Percentiles rank a stretch among this genome's conserved stretches.
phyloP scores from a whole-genome alignment of 1,140 invertebrate species.

The Polypedilum vanderplanki region DNA sequence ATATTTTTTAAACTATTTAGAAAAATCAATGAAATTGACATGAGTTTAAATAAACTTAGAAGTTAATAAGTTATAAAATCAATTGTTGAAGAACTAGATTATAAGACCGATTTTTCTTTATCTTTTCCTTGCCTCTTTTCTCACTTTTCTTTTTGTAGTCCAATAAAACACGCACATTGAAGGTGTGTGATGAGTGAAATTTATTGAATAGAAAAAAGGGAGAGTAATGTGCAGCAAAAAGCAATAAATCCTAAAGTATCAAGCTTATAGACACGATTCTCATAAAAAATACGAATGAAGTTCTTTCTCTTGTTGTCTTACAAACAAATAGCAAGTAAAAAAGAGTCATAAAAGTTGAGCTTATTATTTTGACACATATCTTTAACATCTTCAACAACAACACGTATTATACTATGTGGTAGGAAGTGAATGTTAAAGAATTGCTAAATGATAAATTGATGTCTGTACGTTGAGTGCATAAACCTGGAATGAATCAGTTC shows the following conservation, averaged over 20 bases:
- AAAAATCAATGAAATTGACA: no score
- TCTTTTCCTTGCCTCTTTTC: background rate
- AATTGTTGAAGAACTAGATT: background rate
- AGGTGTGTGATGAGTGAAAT: background rate
- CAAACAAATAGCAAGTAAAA: background rate
- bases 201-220: slow-evolving; percentile 12
- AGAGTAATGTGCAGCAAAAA: background rate
- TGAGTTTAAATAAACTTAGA: no score
- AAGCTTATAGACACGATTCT: background rate
- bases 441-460: slow-evolving; percentile 25
- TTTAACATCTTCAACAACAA: background rate
- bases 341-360: background rate
- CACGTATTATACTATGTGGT: background rate
- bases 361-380: slow-evolving; percentile 25
- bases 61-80: no score
- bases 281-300: slow-evolving; percentile 23
- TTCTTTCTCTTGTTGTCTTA: background rate
- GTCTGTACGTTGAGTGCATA: slow-evolving; percentile 2
- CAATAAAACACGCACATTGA: background rate
- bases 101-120: background rate
- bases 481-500: background rate
- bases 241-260: slow-evolving; percentile 12
- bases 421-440: background rate
- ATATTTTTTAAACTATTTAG: no score
- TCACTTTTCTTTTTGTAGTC: background rate